Percentiles rank a stretch among this genome's conserved stretches.
Conservation (phyloP, 2,797 vertebrate genomes). For the Tiaroga cobitis region DNA sequence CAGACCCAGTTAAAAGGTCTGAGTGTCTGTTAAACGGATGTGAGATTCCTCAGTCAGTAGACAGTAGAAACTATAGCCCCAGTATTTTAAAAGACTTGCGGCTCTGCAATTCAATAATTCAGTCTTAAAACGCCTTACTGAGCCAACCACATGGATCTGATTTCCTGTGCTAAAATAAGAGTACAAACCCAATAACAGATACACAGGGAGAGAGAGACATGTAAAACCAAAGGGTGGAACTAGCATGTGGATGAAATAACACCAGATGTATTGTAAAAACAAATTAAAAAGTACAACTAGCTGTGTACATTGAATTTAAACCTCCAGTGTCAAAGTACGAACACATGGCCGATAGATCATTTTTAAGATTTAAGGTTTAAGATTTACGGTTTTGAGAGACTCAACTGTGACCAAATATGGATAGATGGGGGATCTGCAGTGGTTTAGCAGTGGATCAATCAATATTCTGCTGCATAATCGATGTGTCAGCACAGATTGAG, state of each 20-base stretch:
- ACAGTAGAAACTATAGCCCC: constrained; percentile 3
- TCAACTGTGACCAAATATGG: neutral
- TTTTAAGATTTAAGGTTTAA: no score
- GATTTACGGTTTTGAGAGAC: neutral
- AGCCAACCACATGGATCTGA: constrained; percentile 36
- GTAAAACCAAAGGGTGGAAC: neutral
- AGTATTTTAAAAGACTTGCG: constrained; percentile 20
- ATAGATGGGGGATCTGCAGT: neutral
- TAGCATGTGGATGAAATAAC: constrained; percentile 36
- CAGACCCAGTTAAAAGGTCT: constrained; percentile 18
- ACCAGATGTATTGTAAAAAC: constrained; percentile 34
- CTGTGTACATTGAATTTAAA: neutral
- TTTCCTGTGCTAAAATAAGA: constrained; percentile 38
- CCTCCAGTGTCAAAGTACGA: neutral
- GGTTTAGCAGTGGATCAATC: constrained; percentile 12
- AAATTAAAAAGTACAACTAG: constrained; percentile 26
- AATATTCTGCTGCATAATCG: constrained; percentile 15
- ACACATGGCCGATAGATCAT: neutral
- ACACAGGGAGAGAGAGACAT: constrained; percentile 7
- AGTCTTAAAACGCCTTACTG: constrained; percentile 11
- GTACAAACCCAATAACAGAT: constrained; percentile 36
- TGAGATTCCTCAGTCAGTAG: constrained; percentile 37
- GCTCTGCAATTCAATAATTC: constrained; percentile 20
- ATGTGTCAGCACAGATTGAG: constrained; percentile 17
- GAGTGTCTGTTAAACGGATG: constrained; percentile 7